Evolutionary conservation across 2,888 invertebrate species (phyloP), one percentile per base, ranked within the genome.

Genomic region (Brenthis ino): DNA sequence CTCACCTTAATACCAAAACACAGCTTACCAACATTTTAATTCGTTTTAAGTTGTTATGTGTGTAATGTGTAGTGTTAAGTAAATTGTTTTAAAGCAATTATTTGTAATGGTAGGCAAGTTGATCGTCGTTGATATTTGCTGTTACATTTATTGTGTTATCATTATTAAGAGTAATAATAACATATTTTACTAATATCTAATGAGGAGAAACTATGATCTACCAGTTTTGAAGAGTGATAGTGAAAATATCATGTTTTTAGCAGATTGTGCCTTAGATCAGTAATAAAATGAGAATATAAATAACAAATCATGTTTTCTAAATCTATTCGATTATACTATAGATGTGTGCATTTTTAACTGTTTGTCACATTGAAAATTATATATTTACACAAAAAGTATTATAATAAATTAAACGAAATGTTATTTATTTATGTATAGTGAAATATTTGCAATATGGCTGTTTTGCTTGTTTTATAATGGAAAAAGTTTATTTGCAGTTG

Each of bases 1-100:
- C 91, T 93, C 92, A 92, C 89, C 87, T 89, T 86, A 87, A 93
- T 92, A 93, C 93, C 93, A 93, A 93, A 93, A 89, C 88, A 92
- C 93, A 89, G 90, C 91, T 93, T 93, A 93, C 93, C 93, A 93
- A 89, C 91, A 87, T 87, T 89, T 86, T 89, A 87, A 86, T 89
- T 85, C 84, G 87, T 71, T 86, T 83, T 93, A 91, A 91, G 90
- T 93, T 91, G 91, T 86, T 85, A 83, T 83, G 79, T 87, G 83
- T 88, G 84, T 89, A 87, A 85, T 83, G 80, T 84, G 75, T 91
- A 91, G 87, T 85, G 11, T 81, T 91, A 91, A 86, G 81, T 81
- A 84, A 86, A 87, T 83, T 84, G 85, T 85, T 83, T 88, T 86
- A 80, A 87, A 88, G 83, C 86, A 89, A 89, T 87, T 85, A 81